These are phyloP conservation scores for Charina bottae DNA, from an alignment of 2,113 vertebrate species.

Conservation along the genomic window DNA sequence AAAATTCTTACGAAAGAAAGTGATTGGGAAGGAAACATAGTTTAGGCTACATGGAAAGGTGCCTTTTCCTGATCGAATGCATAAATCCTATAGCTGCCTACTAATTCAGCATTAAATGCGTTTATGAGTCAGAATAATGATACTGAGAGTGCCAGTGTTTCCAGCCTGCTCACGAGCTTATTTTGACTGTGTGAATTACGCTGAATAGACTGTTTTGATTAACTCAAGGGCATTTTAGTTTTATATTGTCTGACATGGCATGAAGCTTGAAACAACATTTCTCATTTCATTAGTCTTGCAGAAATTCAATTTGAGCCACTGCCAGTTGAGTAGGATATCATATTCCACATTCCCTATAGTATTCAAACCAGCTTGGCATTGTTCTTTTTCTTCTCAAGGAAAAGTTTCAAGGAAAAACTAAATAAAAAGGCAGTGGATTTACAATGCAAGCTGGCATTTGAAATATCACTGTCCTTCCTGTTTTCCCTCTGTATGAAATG, in stretches of 20 bases:
- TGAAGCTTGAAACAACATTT: conserved; percentile 77
- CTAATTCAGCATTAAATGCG: conserved; percentile 47
- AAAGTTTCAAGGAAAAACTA: conserved; percentile 66
- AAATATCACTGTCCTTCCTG: conserved; percentile 62
- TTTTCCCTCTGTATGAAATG: conserved; percentile 58
- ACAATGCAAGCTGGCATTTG: conserved; percentile 66
- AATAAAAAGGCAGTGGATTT: conserved; percentile 70
- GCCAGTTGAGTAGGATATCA: conserved; percentile 70
- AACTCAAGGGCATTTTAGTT: conserved; percentile 75
- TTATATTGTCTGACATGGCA: conserved; percentile 74
- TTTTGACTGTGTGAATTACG: conserved; percentile 64
- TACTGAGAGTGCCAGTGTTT: conserved; percentile 47
- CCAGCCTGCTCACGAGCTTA: conserved; percentile 46
- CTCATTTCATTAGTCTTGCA: conserved; percentile 79
- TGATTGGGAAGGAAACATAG: no score
- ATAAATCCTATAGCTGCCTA: conserved; percentile 19
- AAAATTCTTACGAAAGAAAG: conserved; percentile 27
- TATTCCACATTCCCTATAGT: conserved; percentile 69
- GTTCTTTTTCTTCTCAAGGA: conserved; percentile 54
- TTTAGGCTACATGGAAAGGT: conserved; percentile 34
- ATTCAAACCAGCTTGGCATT: conserved; percentile 59
- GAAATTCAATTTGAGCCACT: conserved; percentile 71
- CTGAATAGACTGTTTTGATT: conserved; percentile 72
- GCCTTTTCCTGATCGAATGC: not conserved
- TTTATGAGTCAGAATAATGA: conserved; percentile 50